Evolutionary conservation across 2,797 vertebrate species (phyloP).

Genomic region (Steatocranus sp.): DNA sequence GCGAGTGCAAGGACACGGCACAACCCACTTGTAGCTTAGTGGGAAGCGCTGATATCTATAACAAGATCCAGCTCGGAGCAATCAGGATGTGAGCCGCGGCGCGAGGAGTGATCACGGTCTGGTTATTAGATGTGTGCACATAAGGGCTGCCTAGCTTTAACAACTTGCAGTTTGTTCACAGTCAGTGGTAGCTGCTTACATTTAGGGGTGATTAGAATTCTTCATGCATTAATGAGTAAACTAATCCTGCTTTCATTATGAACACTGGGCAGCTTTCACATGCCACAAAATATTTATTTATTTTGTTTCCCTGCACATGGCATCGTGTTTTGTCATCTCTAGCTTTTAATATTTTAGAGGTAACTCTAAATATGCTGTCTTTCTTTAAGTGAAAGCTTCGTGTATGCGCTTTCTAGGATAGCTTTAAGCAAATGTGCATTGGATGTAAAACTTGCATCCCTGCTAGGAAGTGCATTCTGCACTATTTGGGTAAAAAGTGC

Average conservation of each 20-base stretch:
- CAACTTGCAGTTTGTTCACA: constrained; percentile 4
- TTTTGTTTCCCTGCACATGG: constrained; percentile 1
- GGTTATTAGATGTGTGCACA: constrained; percentile 38
- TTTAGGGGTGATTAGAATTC: constrained; percentile 27
- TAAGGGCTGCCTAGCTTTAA: constrained; percentile 8
- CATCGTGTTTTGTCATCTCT: background rate
- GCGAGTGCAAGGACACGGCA: constrained; percentile 36
- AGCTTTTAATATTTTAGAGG: background rate
- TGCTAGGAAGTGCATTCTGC: constrained; percentile 13
- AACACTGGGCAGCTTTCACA: background rate
- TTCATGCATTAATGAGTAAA: constrained; percentile 25
- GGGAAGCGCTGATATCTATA: constrained; percentile 60
- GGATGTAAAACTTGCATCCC: constrained; percentile 24
- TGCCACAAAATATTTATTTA: background rate
- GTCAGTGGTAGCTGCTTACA: constrained; percentile 21
- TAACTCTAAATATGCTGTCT: background rate
- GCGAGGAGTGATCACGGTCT: constrained; percentile 12
- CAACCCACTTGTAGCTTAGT: constrained; percentile 51
- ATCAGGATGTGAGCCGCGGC: constrained; percentile 20
- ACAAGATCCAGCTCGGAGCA: constrained; percentile 65
- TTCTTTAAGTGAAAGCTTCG: background rate
- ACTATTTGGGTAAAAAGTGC: constrained; percentile 46
- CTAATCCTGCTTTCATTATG: constrained; percentile 37
- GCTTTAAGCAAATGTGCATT: background rate
- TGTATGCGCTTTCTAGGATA: background rate